A percentile compares a stretch with the other conserved stretches of the same genome.
Conservation (phyloP, 2,113 vertebrate genomes). For the Periophthalmodon schlosseri region DNA sequence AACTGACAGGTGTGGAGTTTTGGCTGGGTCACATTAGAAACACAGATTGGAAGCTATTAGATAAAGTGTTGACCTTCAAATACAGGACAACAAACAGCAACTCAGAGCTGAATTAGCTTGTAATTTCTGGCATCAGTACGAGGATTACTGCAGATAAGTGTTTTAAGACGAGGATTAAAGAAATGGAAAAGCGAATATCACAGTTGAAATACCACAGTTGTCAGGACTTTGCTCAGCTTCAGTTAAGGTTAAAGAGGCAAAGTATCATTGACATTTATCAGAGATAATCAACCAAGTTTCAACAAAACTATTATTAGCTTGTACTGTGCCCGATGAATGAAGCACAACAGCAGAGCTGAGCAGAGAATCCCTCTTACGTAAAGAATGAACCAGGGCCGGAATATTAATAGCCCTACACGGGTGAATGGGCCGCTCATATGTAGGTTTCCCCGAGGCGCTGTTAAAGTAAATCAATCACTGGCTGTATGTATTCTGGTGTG, state of each 20-base stretch:
- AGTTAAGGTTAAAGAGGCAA: neutral
- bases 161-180: neutral
- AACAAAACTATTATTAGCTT: conserved; percentile 16
- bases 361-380: conserved; percentile 22
- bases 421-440: conserved; percentile 45
- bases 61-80: no score
- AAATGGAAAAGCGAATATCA: neutral
- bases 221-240: neutral
- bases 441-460: conserved; percentile 52
- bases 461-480: conserved; percentile 61
- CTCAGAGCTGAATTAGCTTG: neutral
- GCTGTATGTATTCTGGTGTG: conserved; percentile 3
- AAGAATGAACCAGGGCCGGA: conserved; percentile 10
- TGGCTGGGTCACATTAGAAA: no score
- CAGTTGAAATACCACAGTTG: neutral
- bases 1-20: no score
- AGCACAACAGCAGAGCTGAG: conserved; percentile 17
- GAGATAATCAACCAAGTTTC: conserved; percentile 22
- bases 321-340: conserved; percentile 32
- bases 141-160: neutral
- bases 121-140: no score
- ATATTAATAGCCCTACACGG: conserved; percentile 41
- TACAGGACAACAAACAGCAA: no score
- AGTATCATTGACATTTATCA: conserved; percentile 3
- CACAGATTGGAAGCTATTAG: no score